Base-by-base conservation (phyloP, 2,888 invertebrate species). In the Xestia rhomboidea region DNA sequence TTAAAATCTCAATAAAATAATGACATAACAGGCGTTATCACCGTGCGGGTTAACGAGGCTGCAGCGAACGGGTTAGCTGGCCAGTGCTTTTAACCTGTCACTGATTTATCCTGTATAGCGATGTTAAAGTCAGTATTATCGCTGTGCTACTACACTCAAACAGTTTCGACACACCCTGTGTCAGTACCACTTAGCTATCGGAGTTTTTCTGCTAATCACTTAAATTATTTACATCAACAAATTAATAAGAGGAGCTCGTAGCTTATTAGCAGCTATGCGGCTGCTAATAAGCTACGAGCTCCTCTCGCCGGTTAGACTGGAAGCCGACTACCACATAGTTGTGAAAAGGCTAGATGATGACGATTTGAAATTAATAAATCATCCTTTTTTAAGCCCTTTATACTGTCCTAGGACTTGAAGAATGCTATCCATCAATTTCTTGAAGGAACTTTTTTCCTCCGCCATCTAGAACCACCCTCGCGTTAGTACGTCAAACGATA, bases 81-180 rank as follows among this genome's bases (percentile, higher is more conserved):
- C 79, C 54, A 38, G 75, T 51, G 86, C 84, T 84, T 85, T 84
- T 86, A 84, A 76, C 79, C 86, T 84, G 84, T 83, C 84, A 86
- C 54, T n/a, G 62, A 51, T 79, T 73, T 83, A 83, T 79, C 83
- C 83, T 54, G 74, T 49, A 57, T 49, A 60, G 76, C 79, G 76
- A 76, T 78, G 84, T 76, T 79, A 63, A 67, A 68, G 85, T 64
- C 85, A 41, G 70, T 44, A 51, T 73, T 85, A 86, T 86, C 84
- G 15, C 30, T 3, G 7, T 0, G 73, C 83, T 79, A 75, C 72
- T 82, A 66, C 54, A 51, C 6, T 46, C 27, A 60, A 71, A 71
- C 69, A 54, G 63, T 76, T 73, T 76, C 63, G 69, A 82, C 84
- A 84, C 86, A 71, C 70, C 69, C 67, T 6, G n/a, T 21, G 84